Evolutionary conservation across 2,113 vertebrate species (phyloP), one percentile per base, ranked within the genome.

Genomic region (Morone saxatilis): DNA sequence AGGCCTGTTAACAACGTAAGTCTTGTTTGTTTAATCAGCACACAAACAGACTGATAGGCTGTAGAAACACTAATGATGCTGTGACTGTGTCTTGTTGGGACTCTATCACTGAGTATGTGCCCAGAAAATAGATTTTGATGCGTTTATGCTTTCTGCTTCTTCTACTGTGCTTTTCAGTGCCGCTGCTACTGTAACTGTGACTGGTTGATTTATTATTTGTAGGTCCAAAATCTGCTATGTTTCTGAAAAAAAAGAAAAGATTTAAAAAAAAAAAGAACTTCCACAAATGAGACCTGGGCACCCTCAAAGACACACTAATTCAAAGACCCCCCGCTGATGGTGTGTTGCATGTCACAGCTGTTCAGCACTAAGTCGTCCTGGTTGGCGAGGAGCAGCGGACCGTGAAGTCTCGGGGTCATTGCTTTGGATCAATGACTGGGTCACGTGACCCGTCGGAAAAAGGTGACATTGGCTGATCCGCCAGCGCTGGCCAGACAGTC

Each of bases 401-500:
- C 74, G 17, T 57, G 76, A 85, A 68, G 76, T 71, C 80, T 65
- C 47, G 0, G 70, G 84, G 78, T 84, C 85, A 56, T 3, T 5
- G 16, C 68, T 73, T 47, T 51, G 75, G 83, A 85, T 91, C 88
- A 59, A 67, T 70, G 83, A 80, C 17, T 48, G 81, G 79, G 88
- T 85, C 83, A 79, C 2, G 22, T 38, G 85, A 86, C 78, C 75
- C n/a, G 1, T 38, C 11, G 7, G 9, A 25, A 63, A 72, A 81
- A 88, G 61, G 86, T 92, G 88, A 91, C 92, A 90, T 57, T 87
- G 90, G 87, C 68, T 40, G 36, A 86, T 65, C 70, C 0, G 25
- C 53, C 3, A 4, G 57, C 7, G 45, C 67, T 25, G 71, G 77
- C 88, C 81, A 80, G 82, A 87, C 86, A 51, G 78, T 54, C 66